Conservation (phyloP, 2,888 invertebrate genomes). For the Chloroclysta siterata region DNA sequence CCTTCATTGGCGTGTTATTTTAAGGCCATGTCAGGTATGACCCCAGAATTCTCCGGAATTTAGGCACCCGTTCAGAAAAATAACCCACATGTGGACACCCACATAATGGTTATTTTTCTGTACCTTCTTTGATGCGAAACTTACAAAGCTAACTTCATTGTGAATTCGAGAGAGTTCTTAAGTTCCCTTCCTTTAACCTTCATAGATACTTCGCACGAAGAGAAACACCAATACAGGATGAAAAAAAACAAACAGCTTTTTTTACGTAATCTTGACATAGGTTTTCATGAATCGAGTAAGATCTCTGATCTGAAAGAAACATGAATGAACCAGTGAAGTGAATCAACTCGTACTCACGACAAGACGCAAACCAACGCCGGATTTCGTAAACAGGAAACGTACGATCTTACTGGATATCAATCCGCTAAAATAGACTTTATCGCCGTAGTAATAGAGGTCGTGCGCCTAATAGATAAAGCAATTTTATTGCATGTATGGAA, state of each 20-base stretch:
- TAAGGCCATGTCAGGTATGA: background rate
- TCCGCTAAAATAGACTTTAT: constrained; percentile 21
- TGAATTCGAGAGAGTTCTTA: no score
- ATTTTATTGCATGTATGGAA: constrained; percentile 26
- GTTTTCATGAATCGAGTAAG: background rate
- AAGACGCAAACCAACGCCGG: constrained; percentile 22
- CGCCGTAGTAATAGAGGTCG: background rate
- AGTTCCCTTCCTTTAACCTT: no score
- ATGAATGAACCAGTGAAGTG: constrained; percentile 37
- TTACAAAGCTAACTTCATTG: no score
- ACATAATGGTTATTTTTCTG: no score
- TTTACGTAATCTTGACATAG: background rate
- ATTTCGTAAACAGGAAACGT: constrained; percentile 40
- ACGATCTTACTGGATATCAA: constrained; percentile 23
- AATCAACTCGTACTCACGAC: constrained; percentile 22
- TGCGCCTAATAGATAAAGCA: constrained; percentile 8
- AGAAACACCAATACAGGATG: no score
- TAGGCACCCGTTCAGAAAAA: no score
- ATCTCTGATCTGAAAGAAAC: constrained; percentile 7
- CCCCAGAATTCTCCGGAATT: background rate
- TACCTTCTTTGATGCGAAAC: no score
- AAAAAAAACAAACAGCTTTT: no score
- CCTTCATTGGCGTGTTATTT: background rate
- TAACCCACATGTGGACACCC: no score
- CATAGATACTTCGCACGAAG: no score